Base-by-base conservation (phyloP, 1,140 invertebrate species). In the Diachasma alloeum region DNA sequence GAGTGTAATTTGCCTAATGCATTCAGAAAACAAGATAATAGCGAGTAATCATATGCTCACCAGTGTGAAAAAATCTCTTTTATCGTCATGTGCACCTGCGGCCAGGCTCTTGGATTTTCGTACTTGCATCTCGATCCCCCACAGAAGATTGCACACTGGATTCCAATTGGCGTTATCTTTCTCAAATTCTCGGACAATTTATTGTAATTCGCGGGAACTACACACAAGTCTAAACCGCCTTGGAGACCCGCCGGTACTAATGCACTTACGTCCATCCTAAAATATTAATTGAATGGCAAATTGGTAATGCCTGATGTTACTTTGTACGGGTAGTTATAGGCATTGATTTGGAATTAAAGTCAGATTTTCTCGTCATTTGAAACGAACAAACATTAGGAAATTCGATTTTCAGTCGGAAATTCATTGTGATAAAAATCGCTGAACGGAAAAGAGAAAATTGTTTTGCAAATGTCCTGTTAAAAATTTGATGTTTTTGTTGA, bases 1-100 rank as follows among this genome's bases (percentile, higher is more conserved):
- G n/a, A n/a, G n/a, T n/a, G n/a, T n/a, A n/a, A n/a, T n/a, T n/a
- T n/a, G n/a, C n/a, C n/a, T n/a, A n/a, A n/a, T n/a, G n/a, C n/a
- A n/a, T n/a, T n/a, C n/a, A n/a, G n/a, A n/a, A n/a, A n/a, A n/a
- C n/a, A n/a, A n/a, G n/a, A n/a, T n/a, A n/a, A n/a, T 46, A 46
- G 22, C 2, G 17, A 59, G 17, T 59, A 22, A 4, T 59, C 24
- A 68, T 42, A 59, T 71, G 9, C 81, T 91, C 90, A 96, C 95
- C 96, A 97, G 83, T 96, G 93, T 15, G 95, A 96, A 87, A 94
- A 97, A 11, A 97, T 88, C 72, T 94, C 95, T 76, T 93, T 91
- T 76, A 97, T 92, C 0, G 94, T 95, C 89, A 93, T 92, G 80
- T 94, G 91, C 22, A 93, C 91, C 0, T 90, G 86, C 8, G 89